Percentiles rank a stretch among this genome's conserved stretches.
Evolutionary conservation across 2,113 vertebrate genomes (phyloP).

Genomic region (Cyphomyrus plagiostoma): DNA sequence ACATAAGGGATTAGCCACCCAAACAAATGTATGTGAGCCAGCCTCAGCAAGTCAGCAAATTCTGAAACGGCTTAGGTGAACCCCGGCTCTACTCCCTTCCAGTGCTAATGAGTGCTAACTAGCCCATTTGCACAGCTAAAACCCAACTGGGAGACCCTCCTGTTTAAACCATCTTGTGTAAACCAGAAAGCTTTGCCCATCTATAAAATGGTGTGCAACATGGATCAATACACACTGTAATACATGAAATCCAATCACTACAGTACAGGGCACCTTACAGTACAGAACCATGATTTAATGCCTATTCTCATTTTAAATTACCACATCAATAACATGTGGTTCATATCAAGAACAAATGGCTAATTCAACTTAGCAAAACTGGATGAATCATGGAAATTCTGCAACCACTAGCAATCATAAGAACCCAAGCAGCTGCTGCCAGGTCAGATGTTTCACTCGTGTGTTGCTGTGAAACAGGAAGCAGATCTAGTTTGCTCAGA

Average conservation of each 20-base stretch:
- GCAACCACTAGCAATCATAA: not conserved
- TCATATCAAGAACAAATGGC: not conserved
- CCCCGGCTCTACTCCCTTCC: not conserved
- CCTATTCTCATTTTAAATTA: not conserved
- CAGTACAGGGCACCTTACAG: not conserved
- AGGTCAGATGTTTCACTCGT: not conserved
- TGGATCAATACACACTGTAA: not conserved
- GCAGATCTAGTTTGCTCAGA: not conserved
- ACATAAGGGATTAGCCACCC: not conserved
- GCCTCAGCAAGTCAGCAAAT: not conserved
- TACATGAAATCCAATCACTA: not conserved
- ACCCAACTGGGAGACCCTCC: not conserved
- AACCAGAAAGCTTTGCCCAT: not conserved
- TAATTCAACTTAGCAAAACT: not conserved
- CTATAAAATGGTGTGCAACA: not conserved
- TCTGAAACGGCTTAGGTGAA: not conserved
- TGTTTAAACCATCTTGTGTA: not conserved
- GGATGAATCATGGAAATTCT: not conserved
- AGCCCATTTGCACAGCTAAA: not conserved
- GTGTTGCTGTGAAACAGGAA: not conserved
- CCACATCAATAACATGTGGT: not conserved
- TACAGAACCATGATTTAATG: not conserved
- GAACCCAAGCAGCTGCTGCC: not conserved
- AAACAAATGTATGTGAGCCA: not conserved
- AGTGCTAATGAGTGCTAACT: not conserved